Percentiles rank a stretch among this genome's conserved stretches.
These are phyloP conservation scores for Dione juno DNA, from an alignment of 2,888 invertebrate genomes.

Conservation along the genomic window DNA sequence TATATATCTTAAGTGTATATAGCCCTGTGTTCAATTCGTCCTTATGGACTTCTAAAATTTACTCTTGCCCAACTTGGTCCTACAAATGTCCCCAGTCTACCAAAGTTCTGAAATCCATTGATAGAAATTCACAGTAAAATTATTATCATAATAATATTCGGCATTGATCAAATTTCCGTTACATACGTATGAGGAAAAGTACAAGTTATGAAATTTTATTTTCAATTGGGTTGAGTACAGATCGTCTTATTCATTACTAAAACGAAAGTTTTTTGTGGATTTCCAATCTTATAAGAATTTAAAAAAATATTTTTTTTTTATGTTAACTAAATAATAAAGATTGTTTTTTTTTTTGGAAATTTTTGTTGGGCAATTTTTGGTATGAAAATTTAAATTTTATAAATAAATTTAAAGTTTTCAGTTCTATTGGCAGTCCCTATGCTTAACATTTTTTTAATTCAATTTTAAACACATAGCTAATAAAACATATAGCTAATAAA, in stretches of 20 bases:
- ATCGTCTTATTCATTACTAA: conserved; percentile 8
- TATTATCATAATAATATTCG: conserved; percentile 34
- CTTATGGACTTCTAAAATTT: conserved; percentile 13
- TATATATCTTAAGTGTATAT: neutral
- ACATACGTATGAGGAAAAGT: neutral
- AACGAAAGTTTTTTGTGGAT: neutral
- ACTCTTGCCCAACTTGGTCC: conserved; percentile 12
- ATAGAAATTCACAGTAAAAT: conserved; percentile 28
- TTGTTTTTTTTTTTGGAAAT: no score
- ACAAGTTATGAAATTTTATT: conserved; percentile 17
- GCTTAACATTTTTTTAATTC: no score
- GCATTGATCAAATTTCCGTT: conserved; percentile 18
- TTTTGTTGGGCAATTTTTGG: no score
- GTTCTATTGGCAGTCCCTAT: no score
- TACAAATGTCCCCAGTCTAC: conserved; percentile 6
- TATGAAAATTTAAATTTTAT: no score
- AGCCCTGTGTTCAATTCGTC: neutral
- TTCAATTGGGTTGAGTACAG: neutral
- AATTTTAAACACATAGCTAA: no score
- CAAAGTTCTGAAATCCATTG: conserved; percentile 12
- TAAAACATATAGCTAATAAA: no score
- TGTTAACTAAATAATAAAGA: no score
- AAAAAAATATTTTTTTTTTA: no score
- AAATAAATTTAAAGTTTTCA: no score
- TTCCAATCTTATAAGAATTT: no score